phyloP scores from a whole-genome alignment of 2,888 invertebrate species.

The Spisula subtruncata region DNA sequence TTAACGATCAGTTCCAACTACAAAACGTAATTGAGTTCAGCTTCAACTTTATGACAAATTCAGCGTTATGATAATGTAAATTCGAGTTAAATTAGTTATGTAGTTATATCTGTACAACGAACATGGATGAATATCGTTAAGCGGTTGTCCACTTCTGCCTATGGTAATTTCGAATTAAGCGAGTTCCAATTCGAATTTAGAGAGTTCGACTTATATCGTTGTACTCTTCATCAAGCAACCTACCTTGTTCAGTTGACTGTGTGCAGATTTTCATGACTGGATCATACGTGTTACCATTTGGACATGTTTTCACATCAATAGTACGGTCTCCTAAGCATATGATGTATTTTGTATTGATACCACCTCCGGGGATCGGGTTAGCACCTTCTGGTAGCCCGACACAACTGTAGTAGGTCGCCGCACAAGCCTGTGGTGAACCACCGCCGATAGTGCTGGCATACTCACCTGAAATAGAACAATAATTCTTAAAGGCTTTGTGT shows the following conservation, averaged over 20 bases:
- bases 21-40: no score
- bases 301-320: constrained; percentile 73
- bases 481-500: no score
- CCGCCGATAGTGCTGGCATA: constrained; percentile 66
- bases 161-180: no score
- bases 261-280: constrained; percentile 70
- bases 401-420: constrained; percentile 75
- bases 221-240: neutral
- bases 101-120: no score
- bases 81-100: no score
- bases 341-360: constrained; percentile 73
- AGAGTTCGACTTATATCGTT: neutral
- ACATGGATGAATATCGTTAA: no score
- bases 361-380: constrained; percentile 75
- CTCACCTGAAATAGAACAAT: constrained; percentile 71
- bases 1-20: no score
- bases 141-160: no score
- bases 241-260: constrained; percentile 62
- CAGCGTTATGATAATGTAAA: no score
- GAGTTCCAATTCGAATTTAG: no score
- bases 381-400: constrained; percentile 75
- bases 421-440: constrained; percentile 66
- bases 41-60: no score
- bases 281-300: constrained; percentile 76
- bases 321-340: constrained; percentile 76